Evolutionary conservation across 2,113 vertebrate genomes (phyloP).

Genomic region (Eubucco bourcierii): DNA sequence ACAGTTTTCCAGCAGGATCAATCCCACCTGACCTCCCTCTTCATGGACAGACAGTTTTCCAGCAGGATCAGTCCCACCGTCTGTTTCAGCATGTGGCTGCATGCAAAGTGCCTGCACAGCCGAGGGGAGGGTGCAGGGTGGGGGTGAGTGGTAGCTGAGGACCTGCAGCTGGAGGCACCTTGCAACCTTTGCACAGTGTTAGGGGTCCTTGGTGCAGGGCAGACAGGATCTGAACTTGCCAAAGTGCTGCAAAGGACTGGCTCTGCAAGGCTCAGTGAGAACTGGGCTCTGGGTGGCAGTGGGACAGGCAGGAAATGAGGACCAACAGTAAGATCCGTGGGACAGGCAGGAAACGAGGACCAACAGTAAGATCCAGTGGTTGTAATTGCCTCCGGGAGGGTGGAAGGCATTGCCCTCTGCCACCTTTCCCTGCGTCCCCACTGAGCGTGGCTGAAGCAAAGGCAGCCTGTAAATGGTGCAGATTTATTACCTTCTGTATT

Average conservation of each 20-base stretch:
- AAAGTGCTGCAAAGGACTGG: neutral
- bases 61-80: neutral
- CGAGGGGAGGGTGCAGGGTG: neutral
- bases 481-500: neutral
- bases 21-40: too few species aligned
- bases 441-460: neutral
- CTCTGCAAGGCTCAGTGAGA: neutral
- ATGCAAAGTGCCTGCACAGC: neutral
- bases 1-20: too few species aligned
- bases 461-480: neutral
- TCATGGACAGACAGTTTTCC: neutral
- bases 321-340: fast-evolving
- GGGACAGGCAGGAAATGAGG: neutral
- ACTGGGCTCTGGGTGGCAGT: fast-evolving
- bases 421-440: neutral
- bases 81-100: fast-evolving
- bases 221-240: fast-evolving
- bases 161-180: fast-evolving
- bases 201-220: fast-evolving
- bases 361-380: neutral
- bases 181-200: fast-evolving
- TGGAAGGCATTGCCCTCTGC: neutral
- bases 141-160: neutral
- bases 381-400: neutral
- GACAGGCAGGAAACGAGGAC: neutral